Conservation (phyloP, 1,140 invertebrate species). For the Brachionus paranguensis region DNA sequence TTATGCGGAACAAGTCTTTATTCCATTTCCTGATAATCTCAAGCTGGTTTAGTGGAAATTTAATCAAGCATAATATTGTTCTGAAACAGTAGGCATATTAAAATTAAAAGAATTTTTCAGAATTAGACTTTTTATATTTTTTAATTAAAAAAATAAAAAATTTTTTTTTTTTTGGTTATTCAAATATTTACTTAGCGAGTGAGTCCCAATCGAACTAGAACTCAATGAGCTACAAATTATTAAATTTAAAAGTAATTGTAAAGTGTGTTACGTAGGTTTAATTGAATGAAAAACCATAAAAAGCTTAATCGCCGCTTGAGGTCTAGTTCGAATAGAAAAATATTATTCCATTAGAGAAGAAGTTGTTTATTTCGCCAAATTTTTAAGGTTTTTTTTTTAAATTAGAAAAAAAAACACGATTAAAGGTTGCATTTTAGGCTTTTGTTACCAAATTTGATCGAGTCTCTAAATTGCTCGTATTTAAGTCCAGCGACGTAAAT, state of each 20-base stretch:
- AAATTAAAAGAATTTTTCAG: background rate
- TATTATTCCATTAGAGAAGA: background rate
- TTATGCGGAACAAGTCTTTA: constrained; percentile 1
- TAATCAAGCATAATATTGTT: background rate
- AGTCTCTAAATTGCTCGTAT: background rate
- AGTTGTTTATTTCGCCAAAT: constrained; percentile 1
- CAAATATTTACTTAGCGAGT: constrained; percentile 1
- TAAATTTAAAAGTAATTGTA: background rate
- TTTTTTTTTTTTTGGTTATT: background rate
- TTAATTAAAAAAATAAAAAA: background rate
- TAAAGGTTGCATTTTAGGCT: background rate
- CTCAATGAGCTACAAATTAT: background rate
- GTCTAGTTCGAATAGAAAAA: background rate
- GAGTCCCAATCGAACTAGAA: background rate
- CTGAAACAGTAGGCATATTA: background rate
- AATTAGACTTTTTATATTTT: background rate
- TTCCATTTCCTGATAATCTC: constrained; percentile 12
- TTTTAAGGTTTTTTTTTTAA: background rate
- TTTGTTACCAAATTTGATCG: background rate
- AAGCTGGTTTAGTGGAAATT: constrained; percentile 6
- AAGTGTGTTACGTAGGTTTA: background rate
- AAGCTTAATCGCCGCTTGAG: constrained; percentile 1
- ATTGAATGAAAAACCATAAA: constrained; percentile 6
- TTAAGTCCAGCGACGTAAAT: background rate
- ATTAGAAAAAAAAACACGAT: background rate